Conservation (phyloP, 2,113 vertebrate genomes). For the Onychostruthus taczanowskii region DNA sequence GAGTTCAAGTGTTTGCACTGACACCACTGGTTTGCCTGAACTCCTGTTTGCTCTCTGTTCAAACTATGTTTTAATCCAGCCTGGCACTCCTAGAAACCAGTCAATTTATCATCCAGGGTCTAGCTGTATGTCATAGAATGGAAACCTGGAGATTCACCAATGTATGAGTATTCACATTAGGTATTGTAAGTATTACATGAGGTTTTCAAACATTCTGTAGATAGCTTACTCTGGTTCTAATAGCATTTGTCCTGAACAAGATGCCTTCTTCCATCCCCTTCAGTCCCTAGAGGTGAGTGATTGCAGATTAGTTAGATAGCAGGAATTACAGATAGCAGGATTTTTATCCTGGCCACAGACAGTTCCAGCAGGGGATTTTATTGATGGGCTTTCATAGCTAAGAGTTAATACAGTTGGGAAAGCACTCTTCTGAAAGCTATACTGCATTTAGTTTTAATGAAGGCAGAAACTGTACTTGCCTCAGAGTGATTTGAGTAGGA, state of each 20-base stretch:
- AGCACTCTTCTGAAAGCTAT: neutral
- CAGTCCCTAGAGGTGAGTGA: neutral
- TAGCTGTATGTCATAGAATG: neutral
- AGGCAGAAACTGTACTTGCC: neutral
- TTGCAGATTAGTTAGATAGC: neutral
- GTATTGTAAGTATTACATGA: neutral
- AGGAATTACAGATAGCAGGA: neutral
- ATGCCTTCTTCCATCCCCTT: neutral
- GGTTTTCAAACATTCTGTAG: neutral
- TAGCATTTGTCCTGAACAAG: neutral
- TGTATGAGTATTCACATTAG: neutral
- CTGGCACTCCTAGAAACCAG: neutral
- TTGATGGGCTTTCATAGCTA: neutral
- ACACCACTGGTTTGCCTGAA: neutral
- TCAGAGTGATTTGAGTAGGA: neutral
- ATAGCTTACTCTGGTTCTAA: neutral
- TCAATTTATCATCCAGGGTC: neutral
- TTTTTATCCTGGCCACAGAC: neutral
- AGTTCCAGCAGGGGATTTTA: neutral
- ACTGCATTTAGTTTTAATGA: neutral
- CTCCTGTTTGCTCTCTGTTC: neutral
- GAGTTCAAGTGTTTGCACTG: rapidly evolving
- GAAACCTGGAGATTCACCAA: neutral
- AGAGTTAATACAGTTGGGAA: neutral
- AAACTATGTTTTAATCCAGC: neutral